These are phyloP conservation scores for Upupa epops DNA, from an alignment of 2,113 vertebrate species.

Conservation along the genomic window DNA sequence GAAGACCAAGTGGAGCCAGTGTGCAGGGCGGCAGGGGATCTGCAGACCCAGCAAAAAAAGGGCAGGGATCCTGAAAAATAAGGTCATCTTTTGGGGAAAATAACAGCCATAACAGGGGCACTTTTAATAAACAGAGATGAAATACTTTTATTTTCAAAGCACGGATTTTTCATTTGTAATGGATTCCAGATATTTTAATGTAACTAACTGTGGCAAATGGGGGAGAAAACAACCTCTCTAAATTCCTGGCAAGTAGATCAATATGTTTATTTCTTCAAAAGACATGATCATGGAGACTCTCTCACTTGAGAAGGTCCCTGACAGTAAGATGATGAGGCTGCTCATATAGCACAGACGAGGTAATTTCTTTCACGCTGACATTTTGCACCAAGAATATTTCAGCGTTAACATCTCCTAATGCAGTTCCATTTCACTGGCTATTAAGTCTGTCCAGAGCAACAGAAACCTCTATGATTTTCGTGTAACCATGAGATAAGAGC, in stretches of 20 bases:
- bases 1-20: background rate
- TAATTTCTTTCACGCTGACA: background rate
- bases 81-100: background rate
- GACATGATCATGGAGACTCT: background rate
- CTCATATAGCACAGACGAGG: background rate
- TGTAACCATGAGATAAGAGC: background rate
- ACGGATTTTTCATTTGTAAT: background rate
- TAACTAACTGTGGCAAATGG: background rate
- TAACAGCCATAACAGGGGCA: background rate
- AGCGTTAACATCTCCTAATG: slow-evolving; percentile 13
- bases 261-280: background rate
- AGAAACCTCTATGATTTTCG: background rate
- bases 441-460: slow-evolving; percentile 5
- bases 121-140: background rate
- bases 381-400: slow-evolving; percentile 40
- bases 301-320: background rate
- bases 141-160: background rate
- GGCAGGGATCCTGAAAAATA: background rate
- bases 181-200: background rate
- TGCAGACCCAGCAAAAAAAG: background rate
- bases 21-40: background rate
- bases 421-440: background rate
- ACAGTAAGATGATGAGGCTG: background rate
- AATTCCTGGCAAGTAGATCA: background rate
- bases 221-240: background rate